Base-by-base conservation (phyloP, 1,140 invertebrate genomes). In the Tetranychus cinnabarinus region DNA sequence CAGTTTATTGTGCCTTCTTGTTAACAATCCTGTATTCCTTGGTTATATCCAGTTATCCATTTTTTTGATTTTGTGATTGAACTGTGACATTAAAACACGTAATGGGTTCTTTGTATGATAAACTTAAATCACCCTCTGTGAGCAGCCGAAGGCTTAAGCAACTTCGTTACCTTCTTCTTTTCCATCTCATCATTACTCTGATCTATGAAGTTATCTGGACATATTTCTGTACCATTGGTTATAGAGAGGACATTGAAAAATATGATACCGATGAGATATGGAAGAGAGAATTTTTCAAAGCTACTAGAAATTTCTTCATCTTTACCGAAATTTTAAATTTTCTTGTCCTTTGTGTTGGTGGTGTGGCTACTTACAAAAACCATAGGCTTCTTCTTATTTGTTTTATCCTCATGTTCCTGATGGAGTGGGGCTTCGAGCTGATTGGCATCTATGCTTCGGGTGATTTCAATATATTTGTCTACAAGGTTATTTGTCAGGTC, bases 261-360 rank as follows among this genome's bases (percentile, higher is more conserved):
- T 60, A 60, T 42, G 46, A 60, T 39, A 35, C 15, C 1, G 59
- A 60, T 33, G 59, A 50, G 23, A 52, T 60, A 15, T 60, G 46
- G 46, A 60, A 39, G 8, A 23, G 39, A 34, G 59, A 60, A 42
- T 60, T 60, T 42, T 60, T 48, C 33, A 60, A 60, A 39, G 15
- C 59, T 23, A 50, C 59, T 12, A 48, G 37, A 50, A 60, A 60
- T 37, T 60, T 60, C 34, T 60, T 60, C 59, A 35, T 60, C 12
- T 60, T 60, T 46, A 60, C 59, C 33, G 59, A 15, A 7, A 60
- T 60, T 37, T 50, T 60, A 23, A 42, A 23, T 23, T 35, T 52
- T 31, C 47, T 60, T n/a, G 35, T 42, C 8, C 12, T 39, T 37
- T 37, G 15, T 23, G 12, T 60, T 8, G 59, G 59, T 54, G 23